Evolutionary conservation across 2,888 invertebrate species (phyloP), one percentile per base, ranked within the genome.

Genomic region (Trichopria drosophilae): DNA sequence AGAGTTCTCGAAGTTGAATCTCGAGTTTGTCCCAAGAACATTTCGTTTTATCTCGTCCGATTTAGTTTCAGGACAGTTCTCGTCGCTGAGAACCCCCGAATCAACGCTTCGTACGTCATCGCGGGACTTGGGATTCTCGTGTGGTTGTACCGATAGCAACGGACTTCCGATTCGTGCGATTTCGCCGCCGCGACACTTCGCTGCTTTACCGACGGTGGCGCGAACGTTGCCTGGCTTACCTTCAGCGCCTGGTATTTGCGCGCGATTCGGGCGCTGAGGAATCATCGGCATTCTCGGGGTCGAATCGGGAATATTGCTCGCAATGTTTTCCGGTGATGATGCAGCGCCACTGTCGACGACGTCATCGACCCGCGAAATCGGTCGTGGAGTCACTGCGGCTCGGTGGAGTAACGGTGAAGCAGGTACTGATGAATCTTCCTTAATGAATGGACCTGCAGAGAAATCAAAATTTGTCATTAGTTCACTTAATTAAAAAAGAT

Each of bases 371-470:
- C 78, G 77, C 41, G 72, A 59, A 3, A 80, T 77, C 6, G 80
- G 78, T 36, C 79, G 73, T 13, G 79, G 69, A 6, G 71, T 67
- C 46, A 77, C 74, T 9, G 71, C 67, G 2, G 75, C 68, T 29
- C 80, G 71, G 57, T 78, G 78, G 4, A 79, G 70, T 28, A 80
- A 69, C 37, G 81, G 82, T 64, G 82, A 83, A 34, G 68, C 73
- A 3, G 79, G 77, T 9, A 76, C 76, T 2, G 61, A 54, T 1
- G 61, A 53, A 2, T 68, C 63, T 65, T 83, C 84, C 76, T 88
- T 88, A 18, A 91, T 88, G 72, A 87, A 88, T 32, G 90, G 90
- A 60, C 75, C 75, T 75, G 36, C 4, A 42, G 18, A 44, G 4
- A 4, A 9, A 34, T 13, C 12, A 45, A 20, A 10, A 28, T 36